Conservation (phyloP, 2,888 invertebrate genomes). For the Yponomeuta malinellus region DNA sequence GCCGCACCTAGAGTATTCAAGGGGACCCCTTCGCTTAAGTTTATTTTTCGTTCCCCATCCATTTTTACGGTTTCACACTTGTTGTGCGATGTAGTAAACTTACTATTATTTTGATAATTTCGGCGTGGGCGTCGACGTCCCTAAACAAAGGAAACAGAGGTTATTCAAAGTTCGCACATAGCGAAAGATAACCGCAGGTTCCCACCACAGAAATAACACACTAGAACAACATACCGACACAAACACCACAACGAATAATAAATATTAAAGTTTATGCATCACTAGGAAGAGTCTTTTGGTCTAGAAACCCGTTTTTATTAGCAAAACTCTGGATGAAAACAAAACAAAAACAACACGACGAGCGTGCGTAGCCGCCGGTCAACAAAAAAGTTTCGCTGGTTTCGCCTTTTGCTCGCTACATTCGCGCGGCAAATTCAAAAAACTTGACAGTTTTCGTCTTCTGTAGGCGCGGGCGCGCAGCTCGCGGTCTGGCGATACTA, state of each 20-base stretch:
- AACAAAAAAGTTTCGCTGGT: conserved; percentile 2
- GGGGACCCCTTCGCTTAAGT: conserved; percentile 59
- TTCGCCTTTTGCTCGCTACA: conserved; percentile 26
- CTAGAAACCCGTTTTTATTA: conserved; percentile 13
- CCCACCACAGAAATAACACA: conserved; percentile 21
- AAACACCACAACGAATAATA: neutral
- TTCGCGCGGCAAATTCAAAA: conserved; percentile 66
- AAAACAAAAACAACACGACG: conserved; percentile 17
- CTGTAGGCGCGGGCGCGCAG: conserved; percentile 31
- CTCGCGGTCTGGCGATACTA: conserved; percentile 19
- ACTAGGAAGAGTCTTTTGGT: conserved; percentile 6
- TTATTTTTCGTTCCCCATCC: conserved; percentile 61
- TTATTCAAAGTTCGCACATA: conserved; percentile 57
- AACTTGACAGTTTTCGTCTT: neutral
- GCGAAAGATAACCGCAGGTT: conserved; percentile 49
- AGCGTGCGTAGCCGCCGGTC: neutral
- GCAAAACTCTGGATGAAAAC: conserved; percentile 10
- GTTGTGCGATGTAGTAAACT: conserved; percentile 21
- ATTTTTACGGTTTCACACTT: conserved; percentile 26
- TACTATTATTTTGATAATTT: conserved; percentile 39
- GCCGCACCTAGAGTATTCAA: conserved; percentile 61
- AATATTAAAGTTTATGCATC: conserved; percentile 5
- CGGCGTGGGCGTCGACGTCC: conserved; percentile 54
- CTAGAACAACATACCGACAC: conserved; percentile 6
- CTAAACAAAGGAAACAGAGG: conserved; percentile 68